A percentile compares a stretch with the other conserved stretches of the same genome.
Conservation (phyloP, 2,113 vertebrate species). For the Ceratotherium simum region DNA sequence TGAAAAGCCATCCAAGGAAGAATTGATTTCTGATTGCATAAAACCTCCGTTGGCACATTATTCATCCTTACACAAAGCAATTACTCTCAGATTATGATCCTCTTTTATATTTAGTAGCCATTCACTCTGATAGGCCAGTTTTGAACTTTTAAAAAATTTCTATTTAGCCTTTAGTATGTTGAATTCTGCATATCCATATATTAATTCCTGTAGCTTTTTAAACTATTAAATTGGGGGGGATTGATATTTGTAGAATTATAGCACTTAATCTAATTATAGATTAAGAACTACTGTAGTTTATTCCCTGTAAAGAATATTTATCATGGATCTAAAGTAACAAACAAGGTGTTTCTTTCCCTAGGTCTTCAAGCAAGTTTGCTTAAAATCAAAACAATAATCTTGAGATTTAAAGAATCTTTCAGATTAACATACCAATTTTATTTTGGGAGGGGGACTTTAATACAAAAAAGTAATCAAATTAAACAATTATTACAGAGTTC, state of each 20-base stretch:
- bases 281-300: not conserved
- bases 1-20: not conserved
- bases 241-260: not conserved
- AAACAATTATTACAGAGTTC: slow-evolving; percentile 84
- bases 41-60: not conserved
- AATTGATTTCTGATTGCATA: not conserved
- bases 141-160: slow-evolving; percentile 25
- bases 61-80: not conserved
- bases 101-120: not conserved
- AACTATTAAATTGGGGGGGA: not conserved
- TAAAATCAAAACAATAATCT: not conserved
- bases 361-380: not conserved
- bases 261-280: not conserved
- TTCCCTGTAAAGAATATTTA: not conserved
- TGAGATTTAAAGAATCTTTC: not conserved
- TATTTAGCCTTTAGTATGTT: not conserved
- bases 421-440: not conserved
- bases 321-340: not conserved
- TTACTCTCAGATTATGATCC: not conserved
- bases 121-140: not conserved
- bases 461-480: slow-evolving; percentile 57
- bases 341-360: not conserved
- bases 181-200: not conserved
- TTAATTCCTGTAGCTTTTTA: not conserved
- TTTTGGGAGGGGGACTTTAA: not conserved